These are phyloP conservation scores for Notolepis coatsorum DNA, from an alignment of 2,797 vertebrate species.

Conservation along the genomic window DNA sequence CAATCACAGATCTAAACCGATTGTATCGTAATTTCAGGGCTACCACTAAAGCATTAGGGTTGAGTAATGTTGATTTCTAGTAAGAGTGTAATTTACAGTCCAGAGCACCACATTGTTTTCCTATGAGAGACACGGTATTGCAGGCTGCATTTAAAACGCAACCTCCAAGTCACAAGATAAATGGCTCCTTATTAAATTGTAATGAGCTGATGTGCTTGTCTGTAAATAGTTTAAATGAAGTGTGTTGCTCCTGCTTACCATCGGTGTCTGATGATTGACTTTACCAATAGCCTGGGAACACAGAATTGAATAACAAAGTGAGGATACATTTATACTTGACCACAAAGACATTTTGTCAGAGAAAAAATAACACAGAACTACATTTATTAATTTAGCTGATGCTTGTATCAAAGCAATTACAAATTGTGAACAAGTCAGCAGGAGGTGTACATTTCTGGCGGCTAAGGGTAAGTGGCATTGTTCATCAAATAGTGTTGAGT, in stretches of 20 bases:
- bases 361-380: too few species aligned
- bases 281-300: conserved; percentile 71
- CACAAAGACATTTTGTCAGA: too few species aligned
- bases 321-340: too few species aligned
- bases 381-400: too few species aligned
- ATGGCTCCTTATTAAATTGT: neutral
- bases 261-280: conserved; percentile 68
- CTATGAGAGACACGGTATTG: neutral
- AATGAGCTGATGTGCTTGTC: neutral
- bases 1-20: conserved; percentile 6
- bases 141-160: neutral
- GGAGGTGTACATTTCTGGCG: too few species aligned
- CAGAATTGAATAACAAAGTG: conserved; percentile 1
- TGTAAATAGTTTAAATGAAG: neutral
- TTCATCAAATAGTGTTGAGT: too few species aligned
- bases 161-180: neutral
- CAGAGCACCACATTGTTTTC: neutral
- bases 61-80: neutral
- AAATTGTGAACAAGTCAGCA: too few species aligned
- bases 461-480: too few species aligned
- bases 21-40: neutral
- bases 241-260: conserved; percentile 65
- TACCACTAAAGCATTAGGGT: neutral
- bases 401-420: too few species aligned
- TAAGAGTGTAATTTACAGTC: neutral